Base-by-base conservation (phyloP, 1,140 invertebrate genomes). In the Drosophila tristis region DNA sequence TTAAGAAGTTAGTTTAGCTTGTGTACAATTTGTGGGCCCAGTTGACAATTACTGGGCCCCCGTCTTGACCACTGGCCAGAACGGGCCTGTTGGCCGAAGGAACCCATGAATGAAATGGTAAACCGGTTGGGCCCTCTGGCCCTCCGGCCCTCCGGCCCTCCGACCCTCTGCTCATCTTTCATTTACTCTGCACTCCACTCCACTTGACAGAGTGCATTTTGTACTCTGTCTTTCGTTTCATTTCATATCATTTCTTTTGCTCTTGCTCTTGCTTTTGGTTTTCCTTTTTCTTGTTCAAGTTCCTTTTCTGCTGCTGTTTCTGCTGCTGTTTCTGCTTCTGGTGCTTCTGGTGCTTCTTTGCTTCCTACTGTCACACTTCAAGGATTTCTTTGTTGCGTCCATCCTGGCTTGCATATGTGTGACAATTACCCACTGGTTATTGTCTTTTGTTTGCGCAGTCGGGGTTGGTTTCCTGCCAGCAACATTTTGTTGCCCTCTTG, bases 1-100 rank as follows among this genome's bases (percentile, higher is more conserved):
- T 84, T 78, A 79, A 84, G 84, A 72, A 89, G 84, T 89, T 89
- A 89, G 82, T 89, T 89, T 84, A 89, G 84, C 89, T 84, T 89
- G 84, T 72, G 85, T 89, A 89, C 76, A 84, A 79, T 89, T 89
- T 89, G 85, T 79, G 76, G 84, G 64, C 57, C 68, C 60, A 76
- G 82, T 81, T 87, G 82, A 90, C 84, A n/a, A 42, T 43, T 48
- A n/a, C 42, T 16, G 35, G 35, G 26, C 23, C 29, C 39, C 42
- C 43, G 50, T 50, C 43, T 48, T 78, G 64, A 67, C 74, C 66
- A 76, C 48, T 61, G 59, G n/a, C 56, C 73, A 72, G 48, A 73
- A 53, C 62, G 35, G 15, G 55, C 45, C n/a, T 57, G 42, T n/a
- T 53, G 51, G 26, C 20, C 62, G 35, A 13, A 9, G 51, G 56